These are phyloP conservation scores for Drosophila hamatofila DNA, from an alignment of 2,888 invertebrate species.

Conservation along the genomic window DNA sequence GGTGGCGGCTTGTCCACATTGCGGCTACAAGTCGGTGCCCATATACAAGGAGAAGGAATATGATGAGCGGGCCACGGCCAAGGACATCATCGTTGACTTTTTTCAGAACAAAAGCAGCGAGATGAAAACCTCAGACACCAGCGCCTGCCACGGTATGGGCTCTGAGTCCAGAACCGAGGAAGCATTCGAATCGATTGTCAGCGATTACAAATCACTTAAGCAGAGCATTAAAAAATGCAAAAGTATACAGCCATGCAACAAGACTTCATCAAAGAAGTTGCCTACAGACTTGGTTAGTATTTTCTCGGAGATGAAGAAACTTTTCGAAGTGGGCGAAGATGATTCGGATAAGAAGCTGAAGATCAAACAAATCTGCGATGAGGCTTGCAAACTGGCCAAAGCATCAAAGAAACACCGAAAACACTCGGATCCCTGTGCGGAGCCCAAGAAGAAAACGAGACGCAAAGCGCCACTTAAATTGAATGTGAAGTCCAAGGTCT, in stretches of 20 bases:
- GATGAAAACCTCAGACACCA: conserved; percentile 1
- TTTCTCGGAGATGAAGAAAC: conserved; percentile 77
- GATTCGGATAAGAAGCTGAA: conserved; percentile 14
- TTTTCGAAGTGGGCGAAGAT: conserved; percentile 49
- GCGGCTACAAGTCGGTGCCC: conserved; percentile 81
- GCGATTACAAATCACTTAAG: conserved; percentile 49
- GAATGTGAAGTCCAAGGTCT: conserved; percentile 42
- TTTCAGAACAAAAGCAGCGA: conserved; percentile 48
- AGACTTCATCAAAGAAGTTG: not conserved
- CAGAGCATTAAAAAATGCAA: conserved; percentile 45
- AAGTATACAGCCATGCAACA: not conserved
- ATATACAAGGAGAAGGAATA: conserved; percentile 70
- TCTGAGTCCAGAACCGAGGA: conserved; percentile 49
- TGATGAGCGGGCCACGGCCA: conserved; percentile 77
- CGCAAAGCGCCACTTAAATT: conserved; percentile 1
- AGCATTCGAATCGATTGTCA: conserved; percentile 51
- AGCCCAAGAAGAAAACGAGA: conserved; percentile 10
- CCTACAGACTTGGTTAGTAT: conserved; percentile 70
- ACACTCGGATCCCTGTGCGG: not conserved
- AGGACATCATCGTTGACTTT: conserved; percentile 75
- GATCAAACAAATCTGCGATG: conserved; percentile 56
- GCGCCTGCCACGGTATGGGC: conserved; percentile 25
- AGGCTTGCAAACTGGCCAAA: conserved; percentile 57
- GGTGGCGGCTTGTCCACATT: conserved; percentile 84
- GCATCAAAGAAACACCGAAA: not conserved